Percentiles rank a stretch among this genome's conserved stretches.
Conservation (phyloP, 2,888 invertebrate species). For the Rhaphigaster nebulosa region DNA sequence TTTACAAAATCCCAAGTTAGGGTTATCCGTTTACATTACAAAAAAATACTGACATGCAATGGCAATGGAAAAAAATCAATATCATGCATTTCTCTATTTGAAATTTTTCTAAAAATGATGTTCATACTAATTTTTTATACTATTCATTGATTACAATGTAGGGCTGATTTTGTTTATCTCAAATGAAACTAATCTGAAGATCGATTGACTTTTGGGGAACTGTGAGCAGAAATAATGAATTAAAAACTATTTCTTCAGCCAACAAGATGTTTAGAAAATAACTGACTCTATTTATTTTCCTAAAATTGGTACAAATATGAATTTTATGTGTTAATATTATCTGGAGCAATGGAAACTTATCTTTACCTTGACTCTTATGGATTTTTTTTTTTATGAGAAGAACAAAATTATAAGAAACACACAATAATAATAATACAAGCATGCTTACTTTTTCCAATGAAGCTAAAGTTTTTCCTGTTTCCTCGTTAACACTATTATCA, state of each 20-base stretch:
- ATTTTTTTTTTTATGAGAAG: background rate
- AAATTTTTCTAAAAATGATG: background rate
- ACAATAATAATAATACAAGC: background rate
- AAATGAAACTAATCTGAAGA: too few relatives aligned
- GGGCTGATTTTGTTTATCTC: too few relatives aligned
- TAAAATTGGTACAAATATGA: too few relatives aligned
- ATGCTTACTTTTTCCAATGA: slow-evolving; percentile 32
- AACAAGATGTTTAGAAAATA: too few relatives aligned
- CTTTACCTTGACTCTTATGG: background rate
- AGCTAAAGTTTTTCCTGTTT: slow-evolving; percentile 24
- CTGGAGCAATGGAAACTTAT: too few relatives aligned
- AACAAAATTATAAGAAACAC: background rate
- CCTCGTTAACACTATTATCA: background rate
- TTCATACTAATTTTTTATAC: too few relatives aligned
- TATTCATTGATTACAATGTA: too few relatives aligned
- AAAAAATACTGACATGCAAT: background rate
- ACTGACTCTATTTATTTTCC: too few relatives aligned
- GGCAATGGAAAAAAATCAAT: background rate
- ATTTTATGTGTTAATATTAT: too few relatives aligned
- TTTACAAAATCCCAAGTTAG: background rate
- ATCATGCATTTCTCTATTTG: background rate
- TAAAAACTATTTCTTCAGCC: too few relatives aligned
- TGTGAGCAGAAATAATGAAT: too few relatives aligned
- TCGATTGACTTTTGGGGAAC: too few relatives aligned
- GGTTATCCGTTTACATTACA: background rate